Percentiles rank a stretch among this genome's conserved stretches.
phyloP scores from a whole-genome alignment of 2,888 invertebrate genomes.

The Branchellion lobata region DNA sequence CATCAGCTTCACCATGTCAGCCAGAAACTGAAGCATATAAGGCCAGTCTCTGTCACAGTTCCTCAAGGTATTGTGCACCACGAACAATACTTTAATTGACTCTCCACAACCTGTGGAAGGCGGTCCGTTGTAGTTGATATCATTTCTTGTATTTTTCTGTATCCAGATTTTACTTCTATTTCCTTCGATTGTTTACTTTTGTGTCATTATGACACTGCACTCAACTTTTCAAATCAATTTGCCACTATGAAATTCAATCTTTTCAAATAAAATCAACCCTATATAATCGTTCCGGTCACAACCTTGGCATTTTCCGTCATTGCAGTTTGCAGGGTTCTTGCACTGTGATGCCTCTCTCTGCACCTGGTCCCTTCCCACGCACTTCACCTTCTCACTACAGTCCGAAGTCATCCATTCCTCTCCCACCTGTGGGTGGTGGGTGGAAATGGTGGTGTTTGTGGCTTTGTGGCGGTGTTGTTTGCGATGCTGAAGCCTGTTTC shows the following conservation, averaged over 20 bases:
- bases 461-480: too few species aligned
- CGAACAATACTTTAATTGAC: background rate
- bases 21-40: background rate
- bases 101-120: slow-evolving; percentile 13
- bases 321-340: background rate
- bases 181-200: too few species aligned
- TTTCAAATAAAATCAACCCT: background rate
- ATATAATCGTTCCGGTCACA: too few species aligned
- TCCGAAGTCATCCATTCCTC: background rate
- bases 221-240: background rate
- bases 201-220: background rate
- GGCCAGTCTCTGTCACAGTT: background rate
- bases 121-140: too few species aligned
- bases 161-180: too few species aligned
- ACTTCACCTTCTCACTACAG: background rate
- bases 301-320: background rate
- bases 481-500: too few species aligned
- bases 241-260: background rate
- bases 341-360: background rate
- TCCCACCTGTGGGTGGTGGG: background rate
- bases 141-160: too few species aligned
- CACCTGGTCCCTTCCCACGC: background rate
- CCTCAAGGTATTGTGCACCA: background rate
- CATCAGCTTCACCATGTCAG: slow-evolving; percentile 16
- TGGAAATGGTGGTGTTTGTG: too few species aligned